Base-by-base conservation (phyloP, 2,888 invertebrate species). In the Hirtodrosophila confusa region DNA sequence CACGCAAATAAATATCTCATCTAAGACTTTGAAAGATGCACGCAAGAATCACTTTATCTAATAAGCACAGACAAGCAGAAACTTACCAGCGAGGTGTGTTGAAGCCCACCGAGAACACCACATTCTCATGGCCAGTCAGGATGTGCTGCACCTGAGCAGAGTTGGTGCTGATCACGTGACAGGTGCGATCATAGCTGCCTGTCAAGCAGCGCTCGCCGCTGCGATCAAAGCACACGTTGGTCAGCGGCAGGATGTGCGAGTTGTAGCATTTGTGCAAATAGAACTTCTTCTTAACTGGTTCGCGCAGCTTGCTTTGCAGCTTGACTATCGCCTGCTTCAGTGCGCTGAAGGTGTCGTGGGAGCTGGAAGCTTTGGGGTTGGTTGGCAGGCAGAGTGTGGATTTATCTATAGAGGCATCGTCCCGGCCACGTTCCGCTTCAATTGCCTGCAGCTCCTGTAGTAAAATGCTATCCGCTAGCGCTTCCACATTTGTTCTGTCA, bases 141-240 rank as follows among this genome's bases (percentile, higher is more conserved):
- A 95, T 94, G 88, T 93, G 93, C 80, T 95, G 90, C 89, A 96
- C 95, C 65, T 92, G 93, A 40, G 95, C 96, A 9, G 93, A 92
- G 67, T 94, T 94, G 67, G 95, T 94, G 90, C 95, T 93, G 94
- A 96, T 96, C 56, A 97, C 93, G 90, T 95, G 95, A 91, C 96
- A 96, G 12, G 96, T 96, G 75, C 96, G 93, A 90, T 97, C 97
- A 90, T 96, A 97, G 90, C 96, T 96, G 73, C 96, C 96, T 1
- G 96, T 95, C 68, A 96, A 92, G 90, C 96, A 96, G 88, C 95
- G 96, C 85, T 93, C 93, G 9, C 95, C 95, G 82, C 92, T 92
- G 89, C 95, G 94, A 90, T 95, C 94, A 82, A 95, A 94, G 37
- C 94, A 94, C 24, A 95, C 94, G 83, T 95, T 95, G 4, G 95